A percentile compares a stretch with the other conserved stretches of the same genome.
These are phyloP conservation scores for Amphiprion percula DNA, from an alignment of 2,113 vertebrate genomes.

Conservation along the genomic window DNA sequence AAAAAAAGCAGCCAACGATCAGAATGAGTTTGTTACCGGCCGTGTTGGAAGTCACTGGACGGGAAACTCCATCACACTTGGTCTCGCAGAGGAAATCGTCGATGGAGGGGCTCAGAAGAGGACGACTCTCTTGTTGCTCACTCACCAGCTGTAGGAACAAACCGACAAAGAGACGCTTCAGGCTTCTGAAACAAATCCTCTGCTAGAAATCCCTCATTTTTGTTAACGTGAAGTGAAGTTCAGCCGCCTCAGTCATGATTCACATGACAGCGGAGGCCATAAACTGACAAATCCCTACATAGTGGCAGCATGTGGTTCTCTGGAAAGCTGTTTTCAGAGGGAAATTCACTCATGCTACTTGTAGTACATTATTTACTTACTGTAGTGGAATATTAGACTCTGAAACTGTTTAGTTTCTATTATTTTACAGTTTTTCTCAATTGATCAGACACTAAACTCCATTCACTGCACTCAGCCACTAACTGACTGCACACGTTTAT, in stretches of 20 bases:
- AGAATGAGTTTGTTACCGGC: conserved; percentile 79
- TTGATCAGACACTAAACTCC: too few species aligned
- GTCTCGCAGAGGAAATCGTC: conserved; percentile 99
- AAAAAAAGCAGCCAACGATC: not conserved
- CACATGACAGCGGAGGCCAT: not conserved
- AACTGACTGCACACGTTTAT: too few species aligned
- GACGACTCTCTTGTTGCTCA: conserved; percentile 98
- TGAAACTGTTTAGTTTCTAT: too few species aligned
- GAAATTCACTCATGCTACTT: not conserved
- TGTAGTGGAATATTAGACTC: too few species aligned
- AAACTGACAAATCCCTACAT: conserved; percentile 1
- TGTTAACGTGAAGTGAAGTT: conserved; percentile 6
- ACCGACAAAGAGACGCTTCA: conserved; percentile 57
- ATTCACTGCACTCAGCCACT: too few species aligned
- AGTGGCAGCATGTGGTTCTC: not conserved
- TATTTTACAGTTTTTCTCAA: too few species aligned
- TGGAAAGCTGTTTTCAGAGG: not conserved
- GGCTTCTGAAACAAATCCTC: conserved; percentile 11
- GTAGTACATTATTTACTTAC: too few species aligned
- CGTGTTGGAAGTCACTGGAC: conserved; percentile 96
- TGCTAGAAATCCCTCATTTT: not conserved
- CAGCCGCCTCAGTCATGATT: conserved; percentile 3
- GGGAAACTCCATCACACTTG: conserved; percentile 93
- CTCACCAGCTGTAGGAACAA: conserved; percentile 94
- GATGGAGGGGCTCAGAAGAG: conserved; percentile 97